Base-by-base conservation (phyloP, 2,113 vertebrate genomes). In the Seriola dumerili region DNA sequence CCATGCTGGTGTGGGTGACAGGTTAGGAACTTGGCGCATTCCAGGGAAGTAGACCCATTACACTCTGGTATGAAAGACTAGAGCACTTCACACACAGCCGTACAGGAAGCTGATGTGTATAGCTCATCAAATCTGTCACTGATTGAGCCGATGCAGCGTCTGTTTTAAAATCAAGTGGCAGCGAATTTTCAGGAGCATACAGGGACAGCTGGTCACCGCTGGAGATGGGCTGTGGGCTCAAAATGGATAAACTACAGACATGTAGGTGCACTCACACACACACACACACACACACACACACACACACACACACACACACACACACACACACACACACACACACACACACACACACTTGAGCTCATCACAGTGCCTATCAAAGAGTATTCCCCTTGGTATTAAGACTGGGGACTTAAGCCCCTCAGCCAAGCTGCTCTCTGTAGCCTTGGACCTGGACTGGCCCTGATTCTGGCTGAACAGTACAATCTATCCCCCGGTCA, bases 401-500 rank as follows among this genome's bases (percentile, higher is more conserved):
- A 79, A 85, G 67, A 76, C 64, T n/a, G 70, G 72, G 73, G 88
- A 85, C 78, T 89, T 89, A 91, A 93, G 77, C 85, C 84, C 66
- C 82, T 77, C 87, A 86, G 80, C 87, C 90, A 80, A 84, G 88
- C 89, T 88, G 86, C 88, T 92, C 84, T 82, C 82, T 69, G 80
- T 25, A 88, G 84, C 85, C 86, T 89, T 85, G 89, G 85, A 88
- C 83, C 66, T 44, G 21, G 57, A 32, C 81, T 80, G 86, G 86
- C 89, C 72, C 71, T 79, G 74, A 87, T 63, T 86, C 76, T 85
- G 80, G 69, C 81, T 88, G 84, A 84, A 88, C 78, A 86, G 85
- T 72, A 78, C 64, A 59, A 87, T 86, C 86, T 85, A 90, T 92
- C 93, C 91, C 90, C 89, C 68, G 79, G 86, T 92, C 92, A 92